Evolutionary conservation across 2,797 vertebrate genomes (phyloP), one percentile per base, ranked within the genome.

Genomic region (Dendrocincla tyrannina): DNA sequence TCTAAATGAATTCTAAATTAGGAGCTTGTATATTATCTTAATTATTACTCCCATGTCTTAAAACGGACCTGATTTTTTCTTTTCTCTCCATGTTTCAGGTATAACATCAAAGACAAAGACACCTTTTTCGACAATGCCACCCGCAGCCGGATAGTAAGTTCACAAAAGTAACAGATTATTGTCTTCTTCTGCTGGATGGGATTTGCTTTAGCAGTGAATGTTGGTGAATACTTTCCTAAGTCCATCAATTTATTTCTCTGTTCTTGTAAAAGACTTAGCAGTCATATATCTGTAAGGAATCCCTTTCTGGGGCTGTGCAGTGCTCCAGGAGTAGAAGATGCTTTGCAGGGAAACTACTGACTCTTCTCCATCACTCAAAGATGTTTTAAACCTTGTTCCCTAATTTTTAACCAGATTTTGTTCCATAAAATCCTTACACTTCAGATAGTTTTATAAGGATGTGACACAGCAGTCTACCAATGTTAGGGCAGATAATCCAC

Each of bases 121-220:
- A 98, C 98, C 0, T 98, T 99, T 97, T 99, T 99, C 97, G 98
- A 99, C 95, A 99, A 98, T 18, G 98, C 99, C 52, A 99, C 99
- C 9, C 98, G 99, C 68, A 99, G 99, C 96, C 98, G 99, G 98
- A 99, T 99, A 97, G 99, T 99, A 97, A 99, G 99, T 99, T 73
- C 78, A n/a, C 25, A 30, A 13, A 32, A 66, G 22, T 44, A 24
- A 44, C 5, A 4, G 13, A 27, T 17, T 9, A 16, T 39, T 79
- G 8, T 33, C 20, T n/a, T 62, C 17, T 49, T 56, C 4, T 62
- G 20, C 35, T 74, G 47, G 37, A 18, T 58, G 18, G 24, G 22
- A 32, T 88, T 88, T 87, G 19, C 30, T 72, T 72, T 69, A 68
- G 8, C 22, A 75, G 41, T 14, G 53, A 74, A 6, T 25, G 25